Conservation (phyloP, 2,797 vertebrate genomes). For the Galago senegalensis region DNA sequence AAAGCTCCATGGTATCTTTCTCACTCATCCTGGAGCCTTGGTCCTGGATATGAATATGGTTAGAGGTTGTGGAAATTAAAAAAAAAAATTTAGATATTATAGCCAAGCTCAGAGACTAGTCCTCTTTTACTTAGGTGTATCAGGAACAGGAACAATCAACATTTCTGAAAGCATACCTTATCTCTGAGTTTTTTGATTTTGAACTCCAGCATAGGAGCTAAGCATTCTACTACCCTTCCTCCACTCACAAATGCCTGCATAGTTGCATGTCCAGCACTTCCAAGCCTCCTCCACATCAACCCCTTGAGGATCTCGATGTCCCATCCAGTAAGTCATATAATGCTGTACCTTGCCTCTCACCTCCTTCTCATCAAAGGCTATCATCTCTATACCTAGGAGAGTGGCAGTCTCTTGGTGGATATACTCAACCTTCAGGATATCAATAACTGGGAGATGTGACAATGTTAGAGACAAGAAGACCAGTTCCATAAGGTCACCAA, state of each 20-base stretch:
- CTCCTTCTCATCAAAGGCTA: conserved; percentile 85
- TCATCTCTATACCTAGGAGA: conserved; percentile 84
- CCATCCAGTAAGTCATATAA: conserved; percentile 90
- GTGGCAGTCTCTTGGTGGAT: conserved; percentile 87
- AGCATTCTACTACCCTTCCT: conserved; percentile 30
- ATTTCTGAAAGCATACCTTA: neutral
- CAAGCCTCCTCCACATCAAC: conserved; percentile 92
- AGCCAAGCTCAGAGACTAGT: neutral
- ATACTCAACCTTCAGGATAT: conserved; percentile 89
- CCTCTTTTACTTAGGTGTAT: neutral
- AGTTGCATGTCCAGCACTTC: conserved; percentile 90
- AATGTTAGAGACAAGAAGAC: conserved; percentile 86
- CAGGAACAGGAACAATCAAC: neutral
- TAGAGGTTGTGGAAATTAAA: conserved; percentile 32
- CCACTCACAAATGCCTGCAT: conserved; percentile 89
- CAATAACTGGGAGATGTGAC: conserved; percentile 88
- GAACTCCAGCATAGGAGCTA: neutral
- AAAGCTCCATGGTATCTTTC: neutral
- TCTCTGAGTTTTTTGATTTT: conserved; percentile 56
- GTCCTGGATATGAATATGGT: neutral
- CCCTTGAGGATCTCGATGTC: conserved; percentile 89
- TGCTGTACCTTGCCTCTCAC: conserved; percentile 82
- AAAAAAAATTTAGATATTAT: neutral
- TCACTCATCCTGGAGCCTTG: conserved; percentile 8
- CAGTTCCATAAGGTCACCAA: conserved; percentile 89